Conservation (phyloP, 2,113 vertebrate genomes). For the Rostratula benghalensis region DNA sequence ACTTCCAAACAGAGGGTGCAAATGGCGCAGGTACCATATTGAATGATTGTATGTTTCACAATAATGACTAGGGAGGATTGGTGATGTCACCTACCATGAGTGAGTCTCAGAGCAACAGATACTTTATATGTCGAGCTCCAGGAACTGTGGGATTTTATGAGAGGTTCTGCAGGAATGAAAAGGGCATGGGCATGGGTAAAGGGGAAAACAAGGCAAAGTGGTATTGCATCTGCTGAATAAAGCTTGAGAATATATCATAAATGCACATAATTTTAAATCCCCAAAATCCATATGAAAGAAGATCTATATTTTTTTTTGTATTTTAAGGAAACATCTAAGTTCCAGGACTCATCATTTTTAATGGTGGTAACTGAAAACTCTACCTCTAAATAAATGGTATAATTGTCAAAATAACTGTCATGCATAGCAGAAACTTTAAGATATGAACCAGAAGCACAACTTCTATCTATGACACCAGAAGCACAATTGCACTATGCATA, state of each 20-base stretch:
- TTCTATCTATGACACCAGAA: background rate
- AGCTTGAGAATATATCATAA: background rate
- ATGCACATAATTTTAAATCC: background rate
- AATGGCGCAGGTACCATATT: background rate
- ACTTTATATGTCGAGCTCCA: background rate
- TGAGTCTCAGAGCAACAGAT: background rate
- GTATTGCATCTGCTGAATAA: background rate
- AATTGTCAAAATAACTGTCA: background rate
- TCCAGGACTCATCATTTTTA: background rate
- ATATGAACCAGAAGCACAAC: background rate
- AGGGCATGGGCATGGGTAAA: rapidly evolving
- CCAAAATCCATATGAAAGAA: background rate
- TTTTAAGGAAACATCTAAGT: background rate
- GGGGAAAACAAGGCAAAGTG: background rate
- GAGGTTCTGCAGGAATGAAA: background rate
- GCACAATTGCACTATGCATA: background rate
- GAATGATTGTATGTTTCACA: background rate
- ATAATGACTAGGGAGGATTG: background rate
- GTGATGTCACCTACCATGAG: background rate
- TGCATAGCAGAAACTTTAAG: background rate
- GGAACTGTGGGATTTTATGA: background rate
- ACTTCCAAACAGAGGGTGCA: background rate
- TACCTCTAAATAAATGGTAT: background rate
- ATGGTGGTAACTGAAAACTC: background rate
- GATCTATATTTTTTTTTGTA: background rate